Evolutionary conservation across 2,797 vertebrate species (phyloP), one percentile per base, ranked within the genome.

Genomic region (Spondyliosoma cantharus): DNA sequence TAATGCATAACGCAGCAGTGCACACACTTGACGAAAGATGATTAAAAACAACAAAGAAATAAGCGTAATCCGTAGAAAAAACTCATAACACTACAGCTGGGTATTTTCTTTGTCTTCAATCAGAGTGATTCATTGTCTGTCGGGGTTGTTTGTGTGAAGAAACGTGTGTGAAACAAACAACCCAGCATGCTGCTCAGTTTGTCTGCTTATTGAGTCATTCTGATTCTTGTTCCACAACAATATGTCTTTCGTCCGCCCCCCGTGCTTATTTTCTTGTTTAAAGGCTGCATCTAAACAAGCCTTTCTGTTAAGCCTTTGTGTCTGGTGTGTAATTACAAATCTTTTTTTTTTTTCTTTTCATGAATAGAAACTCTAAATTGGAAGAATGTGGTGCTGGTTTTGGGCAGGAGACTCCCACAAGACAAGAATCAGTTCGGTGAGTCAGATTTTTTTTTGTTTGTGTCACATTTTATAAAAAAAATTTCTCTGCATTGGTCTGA

Each of bases 381-480:
- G 90, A 97, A 95, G 91, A 96, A 94, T 3, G 95, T 93, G 8
- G 92, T 99, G 73, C 89, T 99, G 89, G 93, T 97, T 86, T 88
- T 99, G 95, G 96, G 96, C 3, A 94, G 96, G 74, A 92, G 90
- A 69, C 87, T 82, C 69, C 93, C 92, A 43, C 89, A 78, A 9
- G 87, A 86, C 66, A 93, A 91, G 68, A 81, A 71, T 5, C 91
- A 90, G 24, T 90, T 86, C 83, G 96, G 97, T 97, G 86, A 81
- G 89, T 73, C 1, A 3, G 45, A 42, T 0, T 5, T 42, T 14
- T 74, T 53, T 3, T 54, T n/a, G 49, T 59, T 60, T 49, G 64
- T 67, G 20, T 16, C 50, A 27, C 52, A 19, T 56, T 15, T 25
- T 20, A 3, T 25, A 19, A 63, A 67, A 72, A 25, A n/a, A n/a